Base-by-base conservation (phyloP, 2,888 invertebrate species). In the Oxystoma pomonae region DNA sequence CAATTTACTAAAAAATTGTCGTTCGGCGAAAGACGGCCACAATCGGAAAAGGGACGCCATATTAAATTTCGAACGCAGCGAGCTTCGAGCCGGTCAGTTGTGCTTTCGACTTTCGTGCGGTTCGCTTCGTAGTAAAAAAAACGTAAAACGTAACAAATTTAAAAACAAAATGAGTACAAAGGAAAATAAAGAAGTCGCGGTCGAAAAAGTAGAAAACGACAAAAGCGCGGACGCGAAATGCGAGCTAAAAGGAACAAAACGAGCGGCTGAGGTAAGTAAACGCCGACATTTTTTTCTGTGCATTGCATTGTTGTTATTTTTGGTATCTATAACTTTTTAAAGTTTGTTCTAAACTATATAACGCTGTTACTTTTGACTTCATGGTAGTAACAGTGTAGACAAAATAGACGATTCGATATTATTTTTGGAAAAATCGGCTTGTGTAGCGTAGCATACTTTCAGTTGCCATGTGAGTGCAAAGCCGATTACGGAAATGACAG, bases 181-280 rank as follows among this genome's bases (percentile, higher is more conserved):
- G 83, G 91, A 91, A 83, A 91, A 90, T 83, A 91, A 90, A 85
- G 91, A 92, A 84, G 91, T 91, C 82, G 90, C 90, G 76, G 90
- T 91, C 73, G 91, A 91, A 83, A 91, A 91, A 86, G 84, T 87
- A 78, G 91, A 90, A 79, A 85, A 84, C 81, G 91, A 91, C 78
- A 90, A 91, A 83, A 85, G 85, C 78, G 83, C 86, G 72, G 90
- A 91, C 80, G 86, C 88, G 63, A 91, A 91, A 85, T 89, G 90
- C 83, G 91, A 91, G 80, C 84, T 91, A 79, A 92, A 92, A 84
- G 92, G 91, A 83, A 90, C 90, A 80, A 92, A 92, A 85, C 88
- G 92, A 85, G 88, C 91, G 83, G 91, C 91, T 77, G 92, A 92
- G 88, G 92, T 92, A 83, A 89, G 90, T 70, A 63, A 62, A 56